Evolutionary conservation across 1,140 invertebrate species (phyloP), one percentile per base, ranked within the genome.

Genomic region (Drosophila rufa): DNA sequence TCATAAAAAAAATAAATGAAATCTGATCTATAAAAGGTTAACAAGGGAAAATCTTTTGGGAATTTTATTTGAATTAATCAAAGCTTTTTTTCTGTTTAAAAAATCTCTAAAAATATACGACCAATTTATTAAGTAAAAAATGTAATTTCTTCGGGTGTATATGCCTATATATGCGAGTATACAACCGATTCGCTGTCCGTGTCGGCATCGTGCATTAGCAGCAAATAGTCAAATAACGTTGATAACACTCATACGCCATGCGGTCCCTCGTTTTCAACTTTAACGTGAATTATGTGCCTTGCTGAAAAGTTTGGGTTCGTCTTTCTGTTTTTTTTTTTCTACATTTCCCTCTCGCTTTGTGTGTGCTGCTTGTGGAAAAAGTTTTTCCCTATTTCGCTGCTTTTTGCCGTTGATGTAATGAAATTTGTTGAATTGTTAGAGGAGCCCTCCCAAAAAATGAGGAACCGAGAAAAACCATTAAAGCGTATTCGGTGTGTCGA

Each of bases 361-460:
- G 70, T 76, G 66, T 48, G n/a, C 3, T 36, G 2, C 15, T 5
- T 5, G 33, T 27, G 14, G 30, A 60, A 75, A 80, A 87, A 78
- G 65, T 87, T 89, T 64, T 68, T 33, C 42, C 40, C 30, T 59
- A 57, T 64, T 69, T 74, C 46, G 40, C 22, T 64, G 75, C 50
- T 57, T 62, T 68, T 70, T 77, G 75, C 70, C 57, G 53, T 70
- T 80, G 80, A 80, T 89, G 69, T 89, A 89, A 87, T 87, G 84
- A 87, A 87, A 87, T 89, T 82, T 83, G 77, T 74, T 67, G 77
- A 87, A 83, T 87, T 87, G 80, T 78, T 70, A 78, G 84, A 78
- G 84, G 73, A 75, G 2, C 22, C 36, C 19, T n/a, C 19, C 38
- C 48, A 51, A 43, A 62, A 60, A 57, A 38, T 33, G 30, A 46